Evolutionary conservation across 2,888 invertebrate species (phyloP).

Genomic region (Diloba caeruleocephala): DNA sequence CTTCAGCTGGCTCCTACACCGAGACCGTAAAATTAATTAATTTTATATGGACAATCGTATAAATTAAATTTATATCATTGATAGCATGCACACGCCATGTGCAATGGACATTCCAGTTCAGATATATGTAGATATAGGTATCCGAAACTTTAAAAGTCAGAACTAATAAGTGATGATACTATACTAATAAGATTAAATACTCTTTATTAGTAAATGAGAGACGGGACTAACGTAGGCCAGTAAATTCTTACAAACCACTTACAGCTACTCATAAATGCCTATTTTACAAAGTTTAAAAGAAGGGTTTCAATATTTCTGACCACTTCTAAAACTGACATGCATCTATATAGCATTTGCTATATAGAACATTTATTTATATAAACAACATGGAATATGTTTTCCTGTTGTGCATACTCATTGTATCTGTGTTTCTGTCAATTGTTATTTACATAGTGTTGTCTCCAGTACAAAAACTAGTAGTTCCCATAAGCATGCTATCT

Average conservation of each 20-base stretch:
- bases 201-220: background rate
- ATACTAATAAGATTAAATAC: too few relatives aligned
- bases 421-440: slow-evolving; percentile 34
- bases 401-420: slow-evolving; percentile 53
- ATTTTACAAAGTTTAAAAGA: slow-evolving; percentile 7
- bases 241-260: slow-evolving; percentile 2
- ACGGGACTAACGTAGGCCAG: background rate
- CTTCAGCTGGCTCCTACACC: slow-evolving; percentile 18
- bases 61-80: slow-evolving; percentile 6
- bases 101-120: slow-evolving; percentile 17
- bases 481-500: slow-evolving; percentile 17
- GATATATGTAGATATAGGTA: too few relatives aligned
- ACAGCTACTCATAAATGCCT: too few relatives aligned
- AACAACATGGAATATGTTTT: slow-evolving; percentile 50
- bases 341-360: too few relatives aligned
- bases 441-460: slow-evolving; percentile 33
- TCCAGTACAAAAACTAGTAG: slow-evolving; percentile 18
- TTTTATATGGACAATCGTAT: slow-evolving; percentile 11
- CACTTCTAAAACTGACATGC: slow-evolving; percentile 15
- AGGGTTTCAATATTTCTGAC: slow-evolving; percentile 11
- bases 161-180: background rate
- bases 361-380: slow-evolving; percentile 50
- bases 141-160: slow-evolving; percentile 13
- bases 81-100: slow-evolving; percentile 31
- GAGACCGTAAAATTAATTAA: slow-evolving; percentile 22